Base-by-base conservation (phyloP, 1,140 invertebrate genomes). In the Conus betulinus region DNA sequence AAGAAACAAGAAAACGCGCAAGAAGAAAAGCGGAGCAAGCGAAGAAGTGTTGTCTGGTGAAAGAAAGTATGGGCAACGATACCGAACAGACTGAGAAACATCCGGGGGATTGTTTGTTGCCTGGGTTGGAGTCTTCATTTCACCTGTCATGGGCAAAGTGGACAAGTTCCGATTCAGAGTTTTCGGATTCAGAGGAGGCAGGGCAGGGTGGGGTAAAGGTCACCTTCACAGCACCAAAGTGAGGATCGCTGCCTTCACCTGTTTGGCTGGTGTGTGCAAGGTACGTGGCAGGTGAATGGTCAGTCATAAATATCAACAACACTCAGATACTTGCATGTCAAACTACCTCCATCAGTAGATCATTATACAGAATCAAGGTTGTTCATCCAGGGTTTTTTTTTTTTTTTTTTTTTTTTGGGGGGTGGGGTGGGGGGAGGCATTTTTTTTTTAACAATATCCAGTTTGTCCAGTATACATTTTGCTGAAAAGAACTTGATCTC, bases 111-210 rank as follows among this genome's bases (percentile, higher is more conserved):
- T 23, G 52, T 39, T 10, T 71, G n/a, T 55, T n/a, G 67, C 7
- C 85, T 17, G 85, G 74, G 51, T 55, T 57, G 3, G 74, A 76
- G 51, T 55, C 85, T 23, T 11, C 79, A 51, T 55, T 79, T 78
- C 74, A 87, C 10, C 52, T 71, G 20, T 82, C 91, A 8, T 94
- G 94, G 93, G 84, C 89, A 11, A 93, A 91, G 71, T 83, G 94
- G 13, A 93, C 93, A 81, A 95, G 94, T 85, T 95, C 95, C 13
- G 95, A 95, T 25, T 95, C 94, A 5, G 95, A 95, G 71, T 94
- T 91, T 91, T 95, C 95, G 25, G 95, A 95, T 88, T 93, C 93
- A 51, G 95, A 95, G 86, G 93, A 91, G 83, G 92, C 92, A 88
- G 92, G 93, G 76, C 89, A 91, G 52, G 39, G 39, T 39, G 93